Percentiles rank a stretch among this genome's conserved stretches.
Evolutionary conservation across 2,113 vertebrate genomes (phyloP).

Genomic region (Piaya cayana): DNA sequence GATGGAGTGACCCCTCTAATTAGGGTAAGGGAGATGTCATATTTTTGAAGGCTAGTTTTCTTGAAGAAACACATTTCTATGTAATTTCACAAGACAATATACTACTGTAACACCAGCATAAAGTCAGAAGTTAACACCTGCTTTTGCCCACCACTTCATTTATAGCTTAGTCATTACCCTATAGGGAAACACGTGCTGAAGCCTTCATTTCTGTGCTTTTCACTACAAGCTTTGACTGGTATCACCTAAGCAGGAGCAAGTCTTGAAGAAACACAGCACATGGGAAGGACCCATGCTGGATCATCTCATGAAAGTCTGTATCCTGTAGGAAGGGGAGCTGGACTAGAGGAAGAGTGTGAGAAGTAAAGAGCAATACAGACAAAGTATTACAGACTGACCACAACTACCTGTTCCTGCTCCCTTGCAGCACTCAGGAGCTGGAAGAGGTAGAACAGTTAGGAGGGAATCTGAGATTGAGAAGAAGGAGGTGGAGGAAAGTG

Average conservation of each 20-base stretch:
- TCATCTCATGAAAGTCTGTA: background rate
- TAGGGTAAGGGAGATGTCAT: background rate
- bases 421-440: accelerated
- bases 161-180: background rate
- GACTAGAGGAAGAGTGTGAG: background rate
- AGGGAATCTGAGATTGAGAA: background rate
- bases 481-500: background rate
- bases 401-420: background rate
- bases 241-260: background rate
- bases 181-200: accelerated
- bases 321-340: accelerated
- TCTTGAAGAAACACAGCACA: background rate
- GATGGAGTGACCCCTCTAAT: background rate
- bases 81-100: background rate
- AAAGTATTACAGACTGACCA: background rate
- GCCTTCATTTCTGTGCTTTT: background rate
- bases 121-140: background rate
- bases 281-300: background rate
- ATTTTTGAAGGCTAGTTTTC: background rate
- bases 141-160: background rate
- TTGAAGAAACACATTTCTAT: background rate
- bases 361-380: background rate
- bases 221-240: background rate
- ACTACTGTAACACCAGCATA: background rate
- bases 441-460: background rate